phyloP scores from a whole-genome alignment of 2,888 invertebrate genomes.

The Spialia ferax region DNA sequence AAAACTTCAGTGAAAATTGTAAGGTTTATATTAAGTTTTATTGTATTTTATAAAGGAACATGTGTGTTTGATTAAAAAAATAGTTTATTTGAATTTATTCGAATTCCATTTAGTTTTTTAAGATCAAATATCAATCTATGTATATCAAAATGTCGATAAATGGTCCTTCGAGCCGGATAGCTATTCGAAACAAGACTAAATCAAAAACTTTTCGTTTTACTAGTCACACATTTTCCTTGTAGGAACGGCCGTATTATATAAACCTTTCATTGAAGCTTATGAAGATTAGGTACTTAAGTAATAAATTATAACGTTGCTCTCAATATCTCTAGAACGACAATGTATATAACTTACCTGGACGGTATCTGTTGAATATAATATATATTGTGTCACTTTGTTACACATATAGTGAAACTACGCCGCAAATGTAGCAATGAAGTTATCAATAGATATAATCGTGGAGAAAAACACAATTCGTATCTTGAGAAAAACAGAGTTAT shows the following conservation, averaged over 20 bases:
- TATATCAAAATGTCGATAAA: not conserved
- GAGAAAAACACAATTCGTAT: too few species aligned
- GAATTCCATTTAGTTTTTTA: not conserved
- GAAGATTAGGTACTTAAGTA: not conserved
- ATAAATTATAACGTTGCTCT: constrained; percentile 9
- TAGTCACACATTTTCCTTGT: not conserved
- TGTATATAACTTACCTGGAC: constrained; percentile 22
- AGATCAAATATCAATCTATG: not conserved
- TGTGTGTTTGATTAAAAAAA: not conserved
- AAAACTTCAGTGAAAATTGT: not conserved
- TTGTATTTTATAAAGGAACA: not conserved
- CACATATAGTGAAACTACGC: too few species aligned
- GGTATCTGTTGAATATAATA: not conserved
- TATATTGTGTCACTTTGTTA: not conserved
- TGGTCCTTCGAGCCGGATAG: not conserved
- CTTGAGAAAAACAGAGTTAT: too few species aligned
- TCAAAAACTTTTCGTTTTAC: too few species aligned
- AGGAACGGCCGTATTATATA: not conserved
- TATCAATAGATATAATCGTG: not conserved
- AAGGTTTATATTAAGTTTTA: not conserved
- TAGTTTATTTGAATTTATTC: not conserved
- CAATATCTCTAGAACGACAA: not conserved
- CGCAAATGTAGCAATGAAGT: too few species aligned
- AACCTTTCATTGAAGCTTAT: not conserved
- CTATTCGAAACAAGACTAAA: too few species aligned